Percentiles rank a stretch among this genome's conserved stretches.
phyloP scores from a whole-genome alignment of 2,888 invertebrate species.

The Acanthosepion esculentum region DNA sequence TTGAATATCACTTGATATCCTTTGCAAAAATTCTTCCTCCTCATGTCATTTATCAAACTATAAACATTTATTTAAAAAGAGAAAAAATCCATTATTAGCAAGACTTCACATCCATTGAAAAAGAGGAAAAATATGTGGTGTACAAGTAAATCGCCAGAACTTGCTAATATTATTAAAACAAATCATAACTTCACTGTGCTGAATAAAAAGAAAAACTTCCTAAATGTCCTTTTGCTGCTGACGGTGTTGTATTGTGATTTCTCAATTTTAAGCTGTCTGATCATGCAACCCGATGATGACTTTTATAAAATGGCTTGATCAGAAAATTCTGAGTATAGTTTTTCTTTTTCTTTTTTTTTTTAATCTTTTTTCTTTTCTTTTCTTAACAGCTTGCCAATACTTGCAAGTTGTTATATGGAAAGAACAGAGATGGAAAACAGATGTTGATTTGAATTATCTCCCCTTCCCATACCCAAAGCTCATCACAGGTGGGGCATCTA shows the following conservation, averaged over 20 bases:
- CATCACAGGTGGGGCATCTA: constrained; percentile 33
- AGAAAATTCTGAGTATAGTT: constrained; percentile 33
- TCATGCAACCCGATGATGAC: constrained; percentile 33
- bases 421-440: background rate
- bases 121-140: background rate
- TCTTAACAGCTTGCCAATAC: background rate
- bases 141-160: constrained; percentile 33
- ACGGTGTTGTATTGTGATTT: constrained; percentile 33
- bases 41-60: background rate
- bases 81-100: constrained; percentile 33
- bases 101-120: constrained; percentile 33
- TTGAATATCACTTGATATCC: constrained; percentile 33
- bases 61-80: constrained; percentile 12
- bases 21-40: constrained; percentile 33
- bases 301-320: constrained; percentile 15
- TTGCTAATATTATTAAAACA: constrained; percentile 24
- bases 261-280: constrained; percentile 33
- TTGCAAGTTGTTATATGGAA: constrained; percentile 33
- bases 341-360: background rate
- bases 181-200: constrained; percentile 33
- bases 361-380: background rate
- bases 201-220: constrained; percentile 33
- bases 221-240: constrained; percentile 33
- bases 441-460: constrained; percentile 33
- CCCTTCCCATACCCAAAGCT: constrained; percentile 33